phyloP scores from a whole-genome alignment of 2,888 invertebrate species.

The Lypha dubia region DNA sequence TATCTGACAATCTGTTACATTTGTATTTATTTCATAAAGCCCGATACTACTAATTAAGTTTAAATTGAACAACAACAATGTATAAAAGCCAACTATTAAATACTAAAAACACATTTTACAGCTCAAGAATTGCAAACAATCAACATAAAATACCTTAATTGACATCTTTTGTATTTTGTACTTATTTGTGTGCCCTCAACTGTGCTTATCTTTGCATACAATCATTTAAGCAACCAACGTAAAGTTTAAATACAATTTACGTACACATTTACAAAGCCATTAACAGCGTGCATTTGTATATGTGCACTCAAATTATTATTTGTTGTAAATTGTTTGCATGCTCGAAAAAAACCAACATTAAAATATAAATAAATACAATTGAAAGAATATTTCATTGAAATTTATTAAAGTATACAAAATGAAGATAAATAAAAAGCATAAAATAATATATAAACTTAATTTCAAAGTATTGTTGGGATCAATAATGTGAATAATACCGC shows the following conservation, averaged over 20 bases:
- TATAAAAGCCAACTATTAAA: too few relatives aligned
- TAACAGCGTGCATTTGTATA: background rate
- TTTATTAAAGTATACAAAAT: slow-evolving; percentile 24
- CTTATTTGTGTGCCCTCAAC: background rate
- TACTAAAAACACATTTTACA: too few relatives aligned
- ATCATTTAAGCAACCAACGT: background rate
- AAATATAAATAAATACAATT: background rate
- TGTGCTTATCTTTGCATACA: background rate
- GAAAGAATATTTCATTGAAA: slow-evolving; percentile 32
- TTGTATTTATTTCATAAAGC: too few relatives aligned
- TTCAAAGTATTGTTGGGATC: slow-evolving; percentile 31
- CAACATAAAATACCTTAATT: too few relatives aligned
- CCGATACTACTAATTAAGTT: too few relatives aligned
- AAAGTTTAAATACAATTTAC: slow-evolving; percentile 6
- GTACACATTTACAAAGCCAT: background rate
- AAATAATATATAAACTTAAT: slow-evolving; percentile 5
- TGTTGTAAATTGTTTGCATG: background rate
- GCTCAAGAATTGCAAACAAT: too few relatives aligned
- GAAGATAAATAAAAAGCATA: background rate
- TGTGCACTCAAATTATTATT: slow-evolving; percentile 4
- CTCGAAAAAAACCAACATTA: background rate
- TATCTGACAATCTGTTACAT: too few relatives aligned
- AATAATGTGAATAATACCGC: slow-evolving; percentile 28
- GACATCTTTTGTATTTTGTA: background rate
- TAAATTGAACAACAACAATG: too few relatives aligned